These are phyloP conservation scores for Micromys minutus DNA, from an alignment of 2,113 vertebrate species.

Conservation along the genomic window DNA sequence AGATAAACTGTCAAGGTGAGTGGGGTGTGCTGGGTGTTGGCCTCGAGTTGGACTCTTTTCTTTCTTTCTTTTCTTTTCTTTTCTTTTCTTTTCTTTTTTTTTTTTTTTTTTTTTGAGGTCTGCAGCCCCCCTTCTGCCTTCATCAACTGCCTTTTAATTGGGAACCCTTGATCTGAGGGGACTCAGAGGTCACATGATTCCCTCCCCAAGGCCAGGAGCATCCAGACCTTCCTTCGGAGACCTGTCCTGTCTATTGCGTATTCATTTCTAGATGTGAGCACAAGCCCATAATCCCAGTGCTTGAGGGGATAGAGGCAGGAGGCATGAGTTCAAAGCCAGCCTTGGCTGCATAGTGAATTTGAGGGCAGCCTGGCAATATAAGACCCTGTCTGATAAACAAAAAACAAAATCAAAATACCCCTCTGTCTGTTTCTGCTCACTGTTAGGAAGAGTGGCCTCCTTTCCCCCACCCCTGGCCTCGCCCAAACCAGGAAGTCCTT, in stretches of 20 bases:
- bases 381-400: neutral
- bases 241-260: neutral
- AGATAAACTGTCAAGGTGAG: neutral
- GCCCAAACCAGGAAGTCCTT: neutral
- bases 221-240: neutral
- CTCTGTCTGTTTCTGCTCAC: neutral
- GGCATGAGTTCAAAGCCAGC: neutral
- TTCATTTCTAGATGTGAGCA: neutral
- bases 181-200: neutral
- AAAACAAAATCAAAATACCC: no score
- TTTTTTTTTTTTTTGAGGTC: neutral
- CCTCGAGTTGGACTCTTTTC: neutral
- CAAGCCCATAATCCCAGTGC: neutral
- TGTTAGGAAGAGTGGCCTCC: neutral
- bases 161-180: conserved; percentile 31
- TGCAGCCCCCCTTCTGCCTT: neutral
- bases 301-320: neutral
- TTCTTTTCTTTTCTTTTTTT: neutral
- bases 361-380: neutral
- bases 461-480: neutral
- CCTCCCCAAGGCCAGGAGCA: neutral
- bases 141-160: neutral
- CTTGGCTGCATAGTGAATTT: neutral
- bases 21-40: neutral
- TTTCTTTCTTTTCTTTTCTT: neutral